Evolutionary conservation across 1,140 invertebrate genomes (phyloP).

Genomic region (Paraescarpia echinospica): DNA sequence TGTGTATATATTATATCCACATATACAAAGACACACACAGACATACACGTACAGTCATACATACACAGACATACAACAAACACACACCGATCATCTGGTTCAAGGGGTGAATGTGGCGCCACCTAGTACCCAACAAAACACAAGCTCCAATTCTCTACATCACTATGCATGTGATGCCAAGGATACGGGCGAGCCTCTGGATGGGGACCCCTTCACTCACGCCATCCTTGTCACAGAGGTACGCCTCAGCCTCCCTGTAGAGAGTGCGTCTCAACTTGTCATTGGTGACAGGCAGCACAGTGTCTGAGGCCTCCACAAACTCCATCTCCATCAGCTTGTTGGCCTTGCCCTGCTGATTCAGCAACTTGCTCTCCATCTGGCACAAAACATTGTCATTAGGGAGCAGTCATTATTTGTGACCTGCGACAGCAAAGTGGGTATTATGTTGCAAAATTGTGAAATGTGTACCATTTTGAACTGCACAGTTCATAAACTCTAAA

Average conservation of each 20-base stretch:
- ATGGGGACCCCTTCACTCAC: constrained; percentile 43
- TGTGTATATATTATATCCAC: neutral
- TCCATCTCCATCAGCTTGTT: constrained; percentile 49
- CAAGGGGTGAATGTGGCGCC: neutral
- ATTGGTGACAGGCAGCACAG: constrained; percentile 45
- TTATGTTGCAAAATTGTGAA: too few relatives aligned
- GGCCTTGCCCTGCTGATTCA: constrained; percentile 41
- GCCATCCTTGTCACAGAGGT: constrained; percentile 36
- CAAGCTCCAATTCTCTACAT: neutral
- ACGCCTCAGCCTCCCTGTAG: constrained; percentile 47
- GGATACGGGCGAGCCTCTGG: constrained; percentile 51
- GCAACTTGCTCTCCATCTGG: constrained; percentile 43
- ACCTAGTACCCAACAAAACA: neutral
- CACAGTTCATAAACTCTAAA: too few relatives aligned
- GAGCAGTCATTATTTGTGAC: too few relatives aligned
- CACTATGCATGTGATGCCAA: constrained; percentile 28
- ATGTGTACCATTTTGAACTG: too few relatives aligned
- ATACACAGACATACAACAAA: neutral
- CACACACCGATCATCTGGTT: neutral
- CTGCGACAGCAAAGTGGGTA: too few relatives aligned
- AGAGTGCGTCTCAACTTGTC: constrained; percentile 45
- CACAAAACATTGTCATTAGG: neutral
- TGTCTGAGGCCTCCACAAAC: constrained; percentile 51
- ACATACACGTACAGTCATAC: neutral
- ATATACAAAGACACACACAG: neutral